A percentile compares a stretch with the other conserved stretches of the same genome.
These are phyloP conservation scores for Rutpela maculata DNA, from an alignment of 2,888 invertebrate species.

Conservation along the genomic window DNA sequence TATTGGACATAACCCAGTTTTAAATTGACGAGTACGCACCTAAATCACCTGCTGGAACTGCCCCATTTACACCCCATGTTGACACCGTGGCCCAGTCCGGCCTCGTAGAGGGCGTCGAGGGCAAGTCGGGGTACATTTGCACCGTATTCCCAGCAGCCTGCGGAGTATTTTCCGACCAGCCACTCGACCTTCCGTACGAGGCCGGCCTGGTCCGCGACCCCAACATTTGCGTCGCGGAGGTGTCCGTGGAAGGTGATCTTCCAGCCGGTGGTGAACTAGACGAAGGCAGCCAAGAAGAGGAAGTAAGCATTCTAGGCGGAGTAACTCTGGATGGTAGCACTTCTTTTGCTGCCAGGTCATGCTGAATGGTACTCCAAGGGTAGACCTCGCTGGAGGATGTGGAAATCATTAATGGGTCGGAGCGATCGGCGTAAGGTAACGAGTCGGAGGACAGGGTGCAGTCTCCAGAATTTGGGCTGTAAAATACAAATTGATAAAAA, in stretches of 20 bases:
- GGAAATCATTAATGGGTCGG: conserved; percentile 65
- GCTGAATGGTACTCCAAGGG: conserved; percentile 68
- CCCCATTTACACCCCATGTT: conserved; percentile 64
- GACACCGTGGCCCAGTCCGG: conserved; percentile 67
- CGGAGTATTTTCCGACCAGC: conserved; percentile 70
- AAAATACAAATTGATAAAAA: conserved; percentile 46
- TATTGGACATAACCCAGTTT: too few species aligned
- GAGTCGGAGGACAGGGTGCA: conserved; percentile 68
- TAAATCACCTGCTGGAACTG: conserved; percentile 37
- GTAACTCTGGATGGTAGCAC: conserved; percentile 58
- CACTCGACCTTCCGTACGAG: conserved; percentile 75
- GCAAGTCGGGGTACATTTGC: conserved; percentile 62
- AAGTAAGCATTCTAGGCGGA: conserved; percentile 58
- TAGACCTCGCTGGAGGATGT: conserved; percentile 69
- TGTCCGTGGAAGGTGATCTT: conserved; percentile 41
- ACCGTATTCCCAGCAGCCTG: conserved; percentile 56
- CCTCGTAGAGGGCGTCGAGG: conserved; percentile 60
- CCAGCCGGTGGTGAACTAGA: conserved; percentile 38
- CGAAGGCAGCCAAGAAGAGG: conserved; percentile 54
- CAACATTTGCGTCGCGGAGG: conserved; percentile 57
- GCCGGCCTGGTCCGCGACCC: conserved; percentile 72
- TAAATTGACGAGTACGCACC: conserved; percentile 41
- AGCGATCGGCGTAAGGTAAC: conserved; percentile 57
- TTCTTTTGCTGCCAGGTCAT: conserved; percentile 60
- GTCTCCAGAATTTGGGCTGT: conserved; percentile 76